A percentile compares a stretch with the other conserved stretches of the same genome.
Evolutionary conservation across 2,888 invertebrate genomes (phyloP).

Genomic region (Adelphocoris suturalis): DNA sequence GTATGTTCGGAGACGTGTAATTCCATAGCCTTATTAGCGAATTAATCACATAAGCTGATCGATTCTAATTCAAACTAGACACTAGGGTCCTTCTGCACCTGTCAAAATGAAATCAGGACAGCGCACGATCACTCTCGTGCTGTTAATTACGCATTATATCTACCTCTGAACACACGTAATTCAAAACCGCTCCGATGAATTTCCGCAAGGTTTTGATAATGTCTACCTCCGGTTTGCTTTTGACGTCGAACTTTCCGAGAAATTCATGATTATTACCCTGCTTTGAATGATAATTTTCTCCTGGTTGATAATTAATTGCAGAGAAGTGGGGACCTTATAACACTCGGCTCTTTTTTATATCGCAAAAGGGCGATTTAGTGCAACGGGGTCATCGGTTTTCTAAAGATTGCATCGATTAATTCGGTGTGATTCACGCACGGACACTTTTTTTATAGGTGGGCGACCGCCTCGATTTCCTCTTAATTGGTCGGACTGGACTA

Average conservation of each 20-base stretch:
- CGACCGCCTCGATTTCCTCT: not conserved
- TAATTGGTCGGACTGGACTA: not conserved
- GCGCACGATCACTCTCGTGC: constrained; percentile 21
- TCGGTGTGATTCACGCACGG: constrained; percentile 29
- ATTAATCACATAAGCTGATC: not conserved
- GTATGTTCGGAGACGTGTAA: no score
- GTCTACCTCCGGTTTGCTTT: constrained; percentile 2
- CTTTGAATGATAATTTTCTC: not conserved
- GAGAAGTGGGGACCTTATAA: not conserved
- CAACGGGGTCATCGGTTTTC: constrained; percentile 40
- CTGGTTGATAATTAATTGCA: constrained; percentile 30
- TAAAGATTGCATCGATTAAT: constrained; percentile 11
- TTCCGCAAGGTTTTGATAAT: constrained; percentile 16
- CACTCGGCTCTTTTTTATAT: not conserved
- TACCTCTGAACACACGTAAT: constrained; percentile 20
- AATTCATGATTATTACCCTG: constrained; percentile 15
- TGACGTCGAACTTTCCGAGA: constrained; percentile 25
- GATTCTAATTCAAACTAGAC: not conserved
- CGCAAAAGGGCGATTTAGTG: not conserved
- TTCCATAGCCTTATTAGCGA: no score
- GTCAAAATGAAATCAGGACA: not conserved
- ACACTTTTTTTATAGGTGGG: not conserved
- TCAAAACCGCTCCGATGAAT: not conserved
- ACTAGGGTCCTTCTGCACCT: not conserved
- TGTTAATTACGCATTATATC: constrained; percentile 40